Evolutionary conservation across 2,113 vertebrate genomes (phyloP).

Genomic region (Xiphorhynchus elegans): DNA sequence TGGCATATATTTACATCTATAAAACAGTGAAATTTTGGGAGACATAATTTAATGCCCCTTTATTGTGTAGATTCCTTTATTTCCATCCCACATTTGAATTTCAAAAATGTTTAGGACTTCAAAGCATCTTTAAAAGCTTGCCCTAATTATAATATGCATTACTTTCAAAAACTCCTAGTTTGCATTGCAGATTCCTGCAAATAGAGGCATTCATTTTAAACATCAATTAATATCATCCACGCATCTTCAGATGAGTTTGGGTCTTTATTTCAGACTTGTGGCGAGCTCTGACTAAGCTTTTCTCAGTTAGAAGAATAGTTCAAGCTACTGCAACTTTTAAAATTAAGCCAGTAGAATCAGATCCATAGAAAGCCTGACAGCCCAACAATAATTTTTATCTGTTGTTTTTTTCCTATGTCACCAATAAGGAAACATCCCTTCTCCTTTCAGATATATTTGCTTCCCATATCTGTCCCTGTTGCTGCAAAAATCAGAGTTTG

Average conservation of each 20-base stretch:
- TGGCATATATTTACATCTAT: constrained; percentile 84
- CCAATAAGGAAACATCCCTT: not conserved
- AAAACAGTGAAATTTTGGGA: constrained; percentile 75
- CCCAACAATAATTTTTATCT: not conserved
- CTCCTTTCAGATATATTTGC: not conserved
- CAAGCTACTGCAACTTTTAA: not conserved
- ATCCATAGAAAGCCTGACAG: not conserved
- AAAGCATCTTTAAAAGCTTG: constrained; percentile 91
- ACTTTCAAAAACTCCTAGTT: constrained; percentile 87
- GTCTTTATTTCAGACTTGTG: constrained; percentile 40
- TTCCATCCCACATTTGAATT: constrained; percentile 90
- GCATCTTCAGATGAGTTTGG: constrained; percentile 55
- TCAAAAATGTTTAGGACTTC: constrained; percentile 94
- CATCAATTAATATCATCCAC: constrained; percentile 79
- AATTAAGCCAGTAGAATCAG: not conserved
- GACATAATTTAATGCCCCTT: constrained; percentile 76
- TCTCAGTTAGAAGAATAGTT: not conserved
- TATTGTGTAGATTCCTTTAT: constrained; percentile 90
- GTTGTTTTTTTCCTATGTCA: not conserved
- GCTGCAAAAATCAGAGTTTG: not conserved
- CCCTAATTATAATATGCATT: constrained; percentile 81
- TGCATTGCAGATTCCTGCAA: constrained; percentile 93
- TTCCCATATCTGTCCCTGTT: not conserved
- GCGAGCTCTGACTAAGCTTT: constrained; percentile 22
- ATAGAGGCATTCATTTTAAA: constrained; percentile 86